phyloP scores from a whole-genome alignment of 1,140 invertebrate species.

The Heliothis subflexa region DNA sequence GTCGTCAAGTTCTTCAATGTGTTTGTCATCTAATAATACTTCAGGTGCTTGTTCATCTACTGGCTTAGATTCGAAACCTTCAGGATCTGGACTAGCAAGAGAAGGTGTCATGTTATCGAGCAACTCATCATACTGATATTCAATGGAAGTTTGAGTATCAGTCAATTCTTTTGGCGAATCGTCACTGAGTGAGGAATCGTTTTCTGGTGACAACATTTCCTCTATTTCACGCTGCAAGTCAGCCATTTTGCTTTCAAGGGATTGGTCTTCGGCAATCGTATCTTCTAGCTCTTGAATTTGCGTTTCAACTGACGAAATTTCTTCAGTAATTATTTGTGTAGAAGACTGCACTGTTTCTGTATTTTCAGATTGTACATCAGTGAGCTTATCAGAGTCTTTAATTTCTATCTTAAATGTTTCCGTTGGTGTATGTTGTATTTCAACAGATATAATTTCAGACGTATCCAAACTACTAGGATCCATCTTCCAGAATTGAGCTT shows the following conservation, averaged over 20 bases:
- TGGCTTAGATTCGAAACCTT: slow-evolving; percentile 53
- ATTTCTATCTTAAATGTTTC: slow-evolving; percentile 40
- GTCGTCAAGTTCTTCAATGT: slow-evolving; percentile 47
- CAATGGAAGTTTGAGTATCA: slow-evolving; percentile 65
- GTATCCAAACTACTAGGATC: slow-evolving; percentile 65
- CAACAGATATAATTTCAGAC: slow-evolving; percentile 65
- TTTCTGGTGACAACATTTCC: slow-evolving; percentile 81
- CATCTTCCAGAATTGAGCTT: slow-evolving; percentile 81
- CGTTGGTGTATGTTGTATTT: slow-evolving; percentile 49
- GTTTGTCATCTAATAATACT: neutral
- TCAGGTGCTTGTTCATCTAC: slow-evolving; percentile 3
- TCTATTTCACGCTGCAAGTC: slow-evolving; percentile 83
- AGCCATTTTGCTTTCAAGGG: slow-evolving; percentile 82
- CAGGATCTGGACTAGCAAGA: slow-evolving; percentile 74
- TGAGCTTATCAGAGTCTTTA: slow-evolving; percentile 7
- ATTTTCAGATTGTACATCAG: slow-evolving; percentile 8
- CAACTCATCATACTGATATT: slow-evolving; percentile 72
- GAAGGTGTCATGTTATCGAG: slow-evolving; percentile 72
- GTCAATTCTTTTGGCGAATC: slow-evolving; percentile 70
- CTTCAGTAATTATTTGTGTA: slow-evolving; percentile 40
- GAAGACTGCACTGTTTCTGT: slow-evolving; percentile 6
- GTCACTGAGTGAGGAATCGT: slow-evolving; percentile 75
- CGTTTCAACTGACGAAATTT: slow-evolving; percentile 35
- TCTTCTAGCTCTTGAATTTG: slow-evolving; percentile 45
- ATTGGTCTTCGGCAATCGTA: slow-evolving; percentile 75